These are phyloP conservation scores for Corythoichthys haematopterus DNA, from an alignment of 2,113 vertebrate species.

Conservation along the genomic window DNA sequence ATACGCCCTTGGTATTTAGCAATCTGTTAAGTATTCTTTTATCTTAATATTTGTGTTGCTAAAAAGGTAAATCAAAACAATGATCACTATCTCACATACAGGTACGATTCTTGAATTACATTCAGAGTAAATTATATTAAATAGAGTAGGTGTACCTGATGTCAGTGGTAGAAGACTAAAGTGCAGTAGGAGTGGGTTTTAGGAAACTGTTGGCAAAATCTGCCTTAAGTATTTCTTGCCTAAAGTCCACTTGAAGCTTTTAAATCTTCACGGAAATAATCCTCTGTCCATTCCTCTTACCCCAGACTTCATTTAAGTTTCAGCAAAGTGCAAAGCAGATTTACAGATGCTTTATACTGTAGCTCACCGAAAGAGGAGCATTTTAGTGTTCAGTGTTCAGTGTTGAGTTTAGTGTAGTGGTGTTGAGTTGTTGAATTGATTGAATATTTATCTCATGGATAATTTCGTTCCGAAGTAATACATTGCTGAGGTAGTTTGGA, in stretches of 20 bases:
- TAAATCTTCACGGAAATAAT: conserved; percentile 52
- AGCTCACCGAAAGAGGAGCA: conserved; percentile 19
- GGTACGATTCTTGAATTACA: background rate
- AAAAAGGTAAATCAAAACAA: background rate
- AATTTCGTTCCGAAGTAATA: background rate
- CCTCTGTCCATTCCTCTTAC: conserved; percentile 23
- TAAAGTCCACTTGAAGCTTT: conserved; percentile 50
- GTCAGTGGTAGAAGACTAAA: conserved; percentile 4
- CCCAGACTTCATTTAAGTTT: conserved; percentile 32
- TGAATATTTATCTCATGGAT: conserved; percentile 14
- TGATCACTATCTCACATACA: background rate
- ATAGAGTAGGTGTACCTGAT: background rate
- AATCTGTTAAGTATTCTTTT: too few relatives aligned
- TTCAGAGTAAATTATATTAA: background rate
- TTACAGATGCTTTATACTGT: conserved; percentile 28
- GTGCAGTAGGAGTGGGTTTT: conserved; percentile 10
- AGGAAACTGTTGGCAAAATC: conserved; percentile 20
- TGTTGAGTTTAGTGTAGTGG: conserved; percentile 18
- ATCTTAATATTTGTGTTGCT: background rate
- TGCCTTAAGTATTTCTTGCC: conserved; percentile 23
- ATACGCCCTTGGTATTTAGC: too few relatives aligned
- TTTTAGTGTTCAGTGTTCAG: conserved; percentile 14
- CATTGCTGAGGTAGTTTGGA: background rate
- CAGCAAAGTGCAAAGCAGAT: conserved; percentile 22
- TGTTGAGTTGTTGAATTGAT: conserved; percentile 36